Conservation (phyloP, 2,888 invertebrate species). For the Aphodius sticticus region DNA sequence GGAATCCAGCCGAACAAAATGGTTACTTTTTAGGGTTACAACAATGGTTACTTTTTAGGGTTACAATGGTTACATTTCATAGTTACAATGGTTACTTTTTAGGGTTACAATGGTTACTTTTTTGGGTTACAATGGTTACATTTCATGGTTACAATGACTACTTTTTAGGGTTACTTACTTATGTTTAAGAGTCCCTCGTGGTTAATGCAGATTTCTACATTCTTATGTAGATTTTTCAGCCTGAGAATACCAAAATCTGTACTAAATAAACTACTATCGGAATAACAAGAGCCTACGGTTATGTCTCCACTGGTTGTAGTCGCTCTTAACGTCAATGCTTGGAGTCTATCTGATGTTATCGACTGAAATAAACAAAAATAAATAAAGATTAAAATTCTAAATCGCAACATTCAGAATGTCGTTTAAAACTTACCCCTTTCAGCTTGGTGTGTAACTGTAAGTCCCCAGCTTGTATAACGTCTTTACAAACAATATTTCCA, state of each 20-base stretch:
- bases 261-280: constrained; percentile 48
- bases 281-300: constrained; percentile 51
- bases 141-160: neutral
- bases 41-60: constrained; percentile 6
- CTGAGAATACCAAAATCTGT: constrained; percentile 50
- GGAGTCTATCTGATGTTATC: constrained; percentile 51
- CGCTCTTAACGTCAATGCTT: constrained; percentile 47
- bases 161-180: constrained; percentile 41
- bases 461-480: constrained; percentile 50
- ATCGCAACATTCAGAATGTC: neutral
- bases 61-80: constrained; percentile 11
- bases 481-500: constrained; percentile 50
- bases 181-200: constrained; percentile 50
- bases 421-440: constrained; percentile 47
- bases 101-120: neutral
- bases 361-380: constrained; percentile 47
- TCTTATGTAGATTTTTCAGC: constrained; percentile 53
- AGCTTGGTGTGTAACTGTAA: constrained; percentile 43
- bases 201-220: constrained; percentile 46
- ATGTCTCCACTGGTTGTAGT: constrained; percentile 50
- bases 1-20: no score
- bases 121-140: constrained; percentile 5
- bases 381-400: neutral
- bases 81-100: neutral
- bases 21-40: neutral